Evolutionary conservation across 2,888 invertebrate species (phyloP), one percentile per base, ranked within the genome.

Genomic region (Noctua comes): DNA sequence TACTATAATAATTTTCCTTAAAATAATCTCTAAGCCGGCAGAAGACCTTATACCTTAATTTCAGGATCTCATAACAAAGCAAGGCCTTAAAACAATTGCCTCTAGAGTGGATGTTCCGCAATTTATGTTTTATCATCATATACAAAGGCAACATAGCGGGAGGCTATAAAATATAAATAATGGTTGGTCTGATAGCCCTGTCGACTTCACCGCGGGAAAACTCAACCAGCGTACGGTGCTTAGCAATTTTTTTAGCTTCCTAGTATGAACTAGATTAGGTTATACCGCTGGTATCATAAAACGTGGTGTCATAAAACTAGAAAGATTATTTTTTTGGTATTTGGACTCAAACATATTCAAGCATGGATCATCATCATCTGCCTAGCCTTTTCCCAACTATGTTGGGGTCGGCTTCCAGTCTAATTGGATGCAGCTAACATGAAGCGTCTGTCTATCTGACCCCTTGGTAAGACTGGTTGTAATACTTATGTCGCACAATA

Each of bases 71-170:
- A 46, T 46, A 78, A 78, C 69, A 72, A 78, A 78, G 36, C 27
- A 54, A 48, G 5, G 27, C 46, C 68, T 77, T 75, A 79, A 71
- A 82, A 86, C 79, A 85, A 87, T 77, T 77, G 73, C 68, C 27
- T 77, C 66, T n/a, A 76, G 73, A 78, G 70, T 75, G 62, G 43
- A 76, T 79, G 72, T 46, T 59, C 69, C 64, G 62, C 79, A 79
- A 87, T 82, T 62, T 79, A 76, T 87, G 77, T 85, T 76, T 85
- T 88, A 86, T 77, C 88, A 82, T 77, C 88, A 80, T 79, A 80
- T 54, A 84, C 70, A 80, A 84, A 80, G 66, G 71, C 75, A 64
- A 51, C 59, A 68, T 66, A 65, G 75, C 77, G 74, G 70, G 86
- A 7, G 68, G 69, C 79, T 68, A 83, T 88, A 80, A 88, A 88